These are phyloP conservation scores for Myotis planiceps DNA, from an alignment of 2,797 vertebrate species.

Conservation along the genomic window DNA sequence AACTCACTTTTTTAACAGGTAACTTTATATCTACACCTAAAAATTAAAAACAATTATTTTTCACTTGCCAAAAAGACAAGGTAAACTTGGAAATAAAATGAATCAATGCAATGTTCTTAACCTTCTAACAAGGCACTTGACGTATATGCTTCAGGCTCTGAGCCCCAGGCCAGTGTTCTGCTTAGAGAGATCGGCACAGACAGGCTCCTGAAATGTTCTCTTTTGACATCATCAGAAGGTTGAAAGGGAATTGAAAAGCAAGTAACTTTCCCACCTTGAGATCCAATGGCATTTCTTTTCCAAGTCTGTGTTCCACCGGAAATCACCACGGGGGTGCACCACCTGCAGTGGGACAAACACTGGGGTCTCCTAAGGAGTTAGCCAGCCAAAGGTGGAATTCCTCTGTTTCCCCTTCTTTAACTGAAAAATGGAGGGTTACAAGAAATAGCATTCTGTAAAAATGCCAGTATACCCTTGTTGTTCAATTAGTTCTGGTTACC, in stretches of 20 bases:
- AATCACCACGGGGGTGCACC: background rate
- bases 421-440: background rate
- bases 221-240: background rate
- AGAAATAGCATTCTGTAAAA: background rate
- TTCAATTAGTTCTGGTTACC: background rate
- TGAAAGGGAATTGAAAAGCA: conserved; percentile 43
- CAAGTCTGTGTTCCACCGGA: background rate
- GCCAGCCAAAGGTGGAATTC: background rate
- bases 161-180: background rate
- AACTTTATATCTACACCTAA: conserved; percentile 23
- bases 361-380: background rate
- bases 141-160: background rate
- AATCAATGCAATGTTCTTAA: conserved; percentile 29
- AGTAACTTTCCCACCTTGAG: background rate
- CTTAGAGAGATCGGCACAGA: background rate
- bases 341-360: background rate
- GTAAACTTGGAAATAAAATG: conserved; percentile 40
- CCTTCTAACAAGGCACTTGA: conserved; percentile 11
- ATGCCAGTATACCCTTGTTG: no score
- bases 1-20: conserved; percentile 44
- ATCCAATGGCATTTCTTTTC: background rate
- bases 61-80: conserved; percentile 18
- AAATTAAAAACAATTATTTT: conserved; percentile 56
- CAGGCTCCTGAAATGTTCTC: background rate
- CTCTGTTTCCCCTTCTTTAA: background rate